Percentiles rank a stretch among this genome's conserved stretches.
Evolutionary conservation across 2,797 vertebrate species (phyloP).

Genomic region (Ctenochaetus hawaiiensis): DNA sequence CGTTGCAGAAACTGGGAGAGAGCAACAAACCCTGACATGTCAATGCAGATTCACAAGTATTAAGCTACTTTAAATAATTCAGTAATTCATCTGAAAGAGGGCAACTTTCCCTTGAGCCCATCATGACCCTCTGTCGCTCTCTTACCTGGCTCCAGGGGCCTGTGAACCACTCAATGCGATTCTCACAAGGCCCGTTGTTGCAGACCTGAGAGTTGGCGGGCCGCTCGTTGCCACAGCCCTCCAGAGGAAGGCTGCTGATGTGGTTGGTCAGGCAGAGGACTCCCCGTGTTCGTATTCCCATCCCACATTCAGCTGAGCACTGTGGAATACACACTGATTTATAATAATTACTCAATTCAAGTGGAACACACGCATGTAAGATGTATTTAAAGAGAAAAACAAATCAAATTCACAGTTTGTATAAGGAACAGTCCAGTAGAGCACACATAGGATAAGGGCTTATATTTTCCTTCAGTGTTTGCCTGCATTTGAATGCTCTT

Average conservation of each 20-base stretch:
- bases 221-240: constrained; percentile 91
- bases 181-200: constrained; percentile 90
- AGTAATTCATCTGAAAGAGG: too few relatives aligned
- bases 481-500: too few relatives aligned
- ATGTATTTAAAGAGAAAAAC: background rate
- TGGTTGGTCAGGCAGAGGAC: constrained; percentile 94
- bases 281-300: constrained; percentile 89
- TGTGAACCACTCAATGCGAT: constrained; percentile 93
- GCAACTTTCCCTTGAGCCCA: background rate
- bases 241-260: constrained; percentile 91
- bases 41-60: constrained; percentile 6
- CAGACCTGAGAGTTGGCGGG: constrained; percentile 89
- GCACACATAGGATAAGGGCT: too few relatives aligned
- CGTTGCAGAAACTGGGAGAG: constrained; percentile 1
- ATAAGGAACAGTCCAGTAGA: too few relatives aligned
- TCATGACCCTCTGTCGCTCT: background rate
- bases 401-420: too few relatives aligned
- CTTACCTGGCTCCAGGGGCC: constrained; percentile 96
- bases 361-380: background rate
- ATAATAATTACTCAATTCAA: background rate
- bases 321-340: constrained; percentile 29
- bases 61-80: constrained; percentile 10
- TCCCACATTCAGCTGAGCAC: constrained; percentile 87
- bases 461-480: too few relatives aligned
- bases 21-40: background rate